A percentile compares a stretch with the other conserved stretches of the same genome.
Evolutionary conservation across 1,140 invertebrate species (phyloP).

Genomic region (Formica exsecta): DNA sequence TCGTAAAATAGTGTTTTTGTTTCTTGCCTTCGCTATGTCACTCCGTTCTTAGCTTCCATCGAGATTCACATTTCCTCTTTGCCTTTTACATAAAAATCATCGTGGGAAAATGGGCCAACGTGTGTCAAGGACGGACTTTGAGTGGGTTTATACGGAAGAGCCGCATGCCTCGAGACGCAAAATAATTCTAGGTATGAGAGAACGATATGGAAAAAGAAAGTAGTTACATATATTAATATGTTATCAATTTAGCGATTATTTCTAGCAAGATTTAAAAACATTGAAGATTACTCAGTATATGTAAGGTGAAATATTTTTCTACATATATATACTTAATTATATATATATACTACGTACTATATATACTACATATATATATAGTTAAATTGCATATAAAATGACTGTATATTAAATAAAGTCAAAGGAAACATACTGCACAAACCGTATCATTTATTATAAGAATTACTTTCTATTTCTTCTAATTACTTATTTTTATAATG

Average conservation of each 20-base stretch:
- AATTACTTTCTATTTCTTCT: too few species aligned
- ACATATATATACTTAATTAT: too few species aligned
- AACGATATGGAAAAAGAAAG: background rate
- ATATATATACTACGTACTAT: too few species aligned
- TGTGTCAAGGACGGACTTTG: constrained; percentile 96
- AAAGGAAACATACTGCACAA: too few species aligned
- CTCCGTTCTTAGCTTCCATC: background rate
- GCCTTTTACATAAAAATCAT: background rate
- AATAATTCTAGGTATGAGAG: constrained; percentile 93
- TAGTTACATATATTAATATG: background rate
- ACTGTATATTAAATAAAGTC: too few species aligned
- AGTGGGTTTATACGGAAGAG: constrained; percentile 98
- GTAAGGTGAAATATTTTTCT: too few species aligned
- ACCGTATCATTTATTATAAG: too few species aligned
- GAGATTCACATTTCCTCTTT: background rate
- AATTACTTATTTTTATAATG: too few species aligned
- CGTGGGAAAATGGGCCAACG: constrained; percentile 91
- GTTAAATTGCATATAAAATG: too few species aligned
- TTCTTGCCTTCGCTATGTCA: background rate
- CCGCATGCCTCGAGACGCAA: constrained; percentile 98
- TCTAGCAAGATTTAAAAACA: background rate
- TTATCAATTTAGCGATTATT: background rate
- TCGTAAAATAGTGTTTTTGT: background rate
- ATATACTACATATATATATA: too few species aligned
- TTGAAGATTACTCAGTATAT: too few species aligned